A percentile compares a stretch with the other conserved stretches of the same genome.
phyloP scores from a whole-genome alignment of 2,113 vertebrate genomes.

The Pelodiscus sinensis region DNA sequence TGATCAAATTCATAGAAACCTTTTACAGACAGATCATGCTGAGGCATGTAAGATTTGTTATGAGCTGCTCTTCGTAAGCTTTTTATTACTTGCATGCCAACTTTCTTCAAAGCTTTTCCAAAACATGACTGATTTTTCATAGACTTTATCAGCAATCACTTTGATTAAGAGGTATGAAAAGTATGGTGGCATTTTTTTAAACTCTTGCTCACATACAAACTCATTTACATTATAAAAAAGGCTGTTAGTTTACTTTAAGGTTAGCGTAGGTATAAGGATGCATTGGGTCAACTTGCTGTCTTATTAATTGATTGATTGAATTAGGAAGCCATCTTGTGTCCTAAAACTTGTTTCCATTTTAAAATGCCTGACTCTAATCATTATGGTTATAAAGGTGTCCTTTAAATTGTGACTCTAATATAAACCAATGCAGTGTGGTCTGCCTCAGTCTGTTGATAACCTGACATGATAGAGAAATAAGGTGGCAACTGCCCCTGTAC shows the following conservation, averaged over 20 bases:
- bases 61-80: not conserved
- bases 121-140: not conserved
- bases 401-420: not conserved
- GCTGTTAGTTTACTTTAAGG: accelerated
- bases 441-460: accelerated
- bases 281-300: not conserved
- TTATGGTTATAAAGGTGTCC: not conserved
- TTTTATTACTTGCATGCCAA: not conserved
- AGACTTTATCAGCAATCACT: not conserved
- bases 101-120: not conserved
- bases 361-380: not conserved
- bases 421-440: not conserved
- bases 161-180: not conserved
- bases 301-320: conserved; percentile 27
- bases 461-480: not conserved
- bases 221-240: not conserved
- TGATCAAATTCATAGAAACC: not conserved
- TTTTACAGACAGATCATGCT: not conserved
- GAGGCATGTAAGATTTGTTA: not conserved
- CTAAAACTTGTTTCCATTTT: conserved; percentile 36
- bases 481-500: not conserved
- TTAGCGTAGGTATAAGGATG: not conserved
- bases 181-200: not conserved
- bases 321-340: conserved; percentile 73
- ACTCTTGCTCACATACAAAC: not conserved